These are phyloP conservation scores for Avahi laniger DNA, from an alignment of 2,797 vertebrate species.

Conservation along the genomic window DNA sequence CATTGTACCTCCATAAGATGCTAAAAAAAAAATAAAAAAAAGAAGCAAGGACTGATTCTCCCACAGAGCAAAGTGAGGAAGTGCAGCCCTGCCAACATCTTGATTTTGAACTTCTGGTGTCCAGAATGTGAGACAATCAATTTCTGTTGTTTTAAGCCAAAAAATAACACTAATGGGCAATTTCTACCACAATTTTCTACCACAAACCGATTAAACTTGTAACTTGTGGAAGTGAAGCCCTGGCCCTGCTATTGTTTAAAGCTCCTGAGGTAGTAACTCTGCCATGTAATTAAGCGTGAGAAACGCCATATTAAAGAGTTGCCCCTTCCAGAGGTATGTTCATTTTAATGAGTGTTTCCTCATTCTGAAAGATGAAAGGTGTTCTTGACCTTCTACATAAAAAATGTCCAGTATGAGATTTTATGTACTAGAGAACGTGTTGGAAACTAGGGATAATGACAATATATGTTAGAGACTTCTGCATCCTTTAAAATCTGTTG, in stretches of 20 bases:
- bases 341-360: not conserved
- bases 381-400: not conserved
- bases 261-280: not conserved
- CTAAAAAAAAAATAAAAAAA: not conserved
- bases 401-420: not conserved
- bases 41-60: not conserved
- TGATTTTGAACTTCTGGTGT: not conserved
- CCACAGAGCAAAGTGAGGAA: not conserved
- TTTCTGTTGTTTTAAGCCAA: not conserved
- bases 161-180: not conserved
- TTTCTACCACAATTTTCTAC: not conserved
- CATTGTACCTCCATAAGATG: no score
- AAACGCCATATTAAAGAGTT: not conserved
- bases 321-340: not conserved
- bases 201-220: not conserved
- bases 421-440: not conserved
- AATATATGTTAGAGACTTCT: not conserved
- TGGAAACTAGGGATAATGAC: not conserved
- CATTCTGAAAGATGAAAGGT: not conserved
- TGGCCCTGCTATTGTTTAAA: not conserved
- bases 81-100: not conserved
- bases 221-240: not conserved
- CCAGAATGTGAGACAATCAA: not conserved
- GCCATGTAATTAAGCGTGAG: not conserved
- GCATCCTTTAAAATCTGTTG: not conserved